Percentiles rank a stretch among this genome's conserved stretches.
Evolutionary conservation across 2,888 invertebrate genomes (phyloP).

Genomic region (Polia nebulosa): DNA sequence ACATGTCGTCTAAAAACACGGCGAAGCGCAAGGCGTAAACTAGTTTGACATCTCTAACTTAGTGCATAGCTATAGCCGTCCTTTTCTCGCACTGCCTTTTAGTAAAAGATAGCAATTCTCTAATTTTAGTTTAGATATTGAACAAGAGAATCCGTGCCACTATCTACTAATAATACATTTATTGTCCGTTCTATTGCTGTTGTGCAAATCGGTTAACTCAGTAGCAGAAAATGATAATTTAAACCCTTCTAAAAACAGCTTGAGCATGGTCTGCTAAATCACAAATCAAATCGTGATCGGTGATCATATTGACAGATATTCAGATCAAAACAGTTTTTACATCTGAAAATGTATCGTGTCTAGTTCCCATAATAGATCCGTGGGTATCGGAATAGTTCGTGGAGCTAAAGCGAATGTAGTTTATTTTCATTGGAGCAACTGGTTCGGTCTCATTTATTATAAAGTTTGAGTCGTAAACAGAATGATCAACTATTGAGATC

Average conservation of each 20-base stretch:
- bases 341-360: neutral
- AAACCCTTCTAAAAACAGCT: neutral
- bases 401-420: slow-evolving; percentile 7
- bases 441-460: slow-evolving; percentile 33
- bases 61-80: no score
- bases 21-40: no score
- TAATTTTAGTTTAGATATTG: no score
- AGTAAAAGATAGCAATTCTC: no score
- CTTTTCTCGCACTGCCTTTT: no score
- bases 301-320: neutral
- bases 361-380: slow-evolving; percentile 1
- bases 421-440: slow-evolving; percentile 34
- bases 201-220: neutral
- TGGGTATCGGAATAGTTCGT: slow-evolving; percentile 19
- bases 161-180: no score
- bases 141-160: no score
- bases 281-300: slow-evolving; percentile 1
- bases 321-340: neutral
- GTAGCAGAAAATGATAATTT: neutral
- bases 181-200: no score
- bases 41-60: no score
- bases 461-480: slow-evolving; percentile 28
- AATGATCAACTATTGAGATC: slow-evolving; percentile 34
- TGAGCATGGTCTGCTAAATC: neutral
- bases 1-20: no score